phyloP scores from a whole-genome alignment of 2,113 vertebrate genomes.

The Athene cunicularia region DNA sequence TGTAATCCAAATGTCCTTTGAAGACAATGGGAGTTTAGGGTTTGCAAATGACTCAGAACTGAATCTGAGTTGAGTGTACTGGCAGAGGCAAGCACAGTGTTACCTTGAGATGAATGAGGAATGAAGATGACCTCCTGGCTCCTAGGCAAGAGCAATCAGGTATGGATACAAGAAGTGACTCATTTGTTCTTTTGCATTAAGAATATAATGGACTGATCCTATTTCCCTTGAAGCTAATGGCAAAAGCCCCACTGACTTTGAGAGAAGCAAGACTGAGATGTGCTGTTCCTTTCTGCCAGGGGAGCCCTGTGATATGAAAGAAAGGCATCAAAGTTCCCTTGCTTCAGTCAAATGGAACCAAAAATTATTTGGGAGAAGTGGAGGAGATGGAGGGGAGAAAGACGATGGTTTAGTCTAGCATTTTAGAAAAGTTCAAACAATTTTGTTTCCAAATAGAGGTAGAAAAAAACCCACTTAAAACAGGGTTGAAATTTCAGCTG shows the following conservation, averaged over 20 bases:
- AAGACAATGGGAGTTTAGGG: conserved; percentile 39
- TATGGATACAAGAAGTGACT: conserved; percentile 9
- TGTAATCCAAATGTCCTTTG: conserved; percentile 56
- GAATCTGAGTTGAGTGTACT: neutral
- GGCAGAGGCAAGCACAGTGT: neutral
- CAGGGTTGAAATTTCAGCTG: neutral
- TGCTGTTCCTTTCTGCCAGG: neutral
- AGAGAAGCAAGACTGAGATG: neutral
- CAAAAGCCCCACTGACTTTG: neutral
- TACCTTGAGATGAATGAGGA: neutral
- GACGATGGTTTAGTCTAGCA: neutral
- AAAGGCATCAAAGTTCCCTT: neutral
- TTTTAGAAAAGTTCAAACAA: neutral
- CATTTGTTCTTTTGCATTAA: conserved; percentile 5
- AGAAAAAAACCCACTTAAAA: neutral
- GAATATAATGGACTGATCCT: neutral
- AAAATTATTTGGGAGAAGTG: neutral
- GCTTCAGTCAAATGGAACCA: neutral
- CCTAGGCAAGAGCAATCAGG: conserved; percentile 40
- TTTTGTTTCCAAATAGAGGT: neutral
- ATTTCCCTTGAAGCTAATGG: conserved; percentile 11
- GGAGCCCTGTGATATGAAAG: neutral
- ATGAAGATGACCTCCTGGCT: conserved; percentile 28
- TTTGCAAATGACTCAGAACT: conserved; percentile 56
- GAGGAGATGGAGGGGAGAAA: neutral